Evolutionary conservation across 1,140 invertebrate species (phyloP).

Genomic region (Adoxophyes honmai): DNA sequence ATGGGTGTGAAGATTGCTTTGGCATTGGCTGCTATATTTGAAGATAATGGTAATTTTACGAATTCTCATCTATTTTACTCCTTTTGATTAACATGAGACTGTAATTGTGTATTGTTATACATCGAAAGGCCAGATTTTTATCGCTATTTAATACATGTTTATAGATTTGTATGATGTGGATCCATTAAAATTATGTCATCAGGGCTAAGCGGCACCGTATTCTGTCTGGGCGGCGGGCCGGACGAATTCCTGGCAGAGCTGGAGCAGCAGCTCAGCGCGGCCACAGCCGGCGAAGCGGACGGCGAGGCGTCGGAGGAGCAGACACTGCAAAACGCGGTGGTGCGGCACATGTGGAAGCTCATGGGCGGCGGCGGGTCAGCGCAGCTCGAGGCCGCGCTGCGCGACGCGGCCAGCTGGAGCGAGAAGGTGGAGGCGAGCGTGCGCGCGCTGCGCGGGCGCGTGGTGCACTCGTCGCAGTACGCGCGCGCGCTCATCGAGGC

Average conservation of each 20-base stretch:
- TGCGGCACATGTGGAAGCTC: slow-evolving; percentile 10
- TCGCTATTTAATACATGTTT: neutral
- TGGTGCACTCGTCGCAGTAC: slow-evolving; percentile 12
- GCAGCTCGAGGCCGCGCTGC: neutral
- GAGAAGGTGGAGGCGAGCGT: too few species aligned
- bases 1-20: neutral
- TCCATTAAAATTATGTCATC: slow-evolving; percentile 1
- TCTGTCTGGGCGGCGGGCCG: slow-evolving; percentile 18
- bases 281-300: neutral
- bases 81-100: neutral
- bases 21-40: neutral
- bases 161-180: neutral
- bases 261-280: neutral
- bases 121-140: neutral
- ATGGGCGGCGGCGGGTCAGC: slow-evolving; percentile 8
- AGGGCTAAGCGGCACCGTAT: slow-evolving; percentile 19
- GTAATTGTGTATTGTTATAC: too few species aligned
- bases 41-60: neutral
- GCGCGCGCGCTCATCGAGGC: neutral
- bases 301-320: too few species aligned
- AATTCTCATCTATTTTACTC: neutral
- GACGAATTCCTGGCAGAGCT: slow-evolving; percentile 9
- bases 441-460: too few species aligned
- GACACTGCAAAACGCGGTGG: neutral
- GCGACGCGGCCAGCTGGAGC: neutral